Evolutionary conservation across 2,888 invertebrate genomes (phyloP).

Genomic region (Mylabris sibirica): DNA sequence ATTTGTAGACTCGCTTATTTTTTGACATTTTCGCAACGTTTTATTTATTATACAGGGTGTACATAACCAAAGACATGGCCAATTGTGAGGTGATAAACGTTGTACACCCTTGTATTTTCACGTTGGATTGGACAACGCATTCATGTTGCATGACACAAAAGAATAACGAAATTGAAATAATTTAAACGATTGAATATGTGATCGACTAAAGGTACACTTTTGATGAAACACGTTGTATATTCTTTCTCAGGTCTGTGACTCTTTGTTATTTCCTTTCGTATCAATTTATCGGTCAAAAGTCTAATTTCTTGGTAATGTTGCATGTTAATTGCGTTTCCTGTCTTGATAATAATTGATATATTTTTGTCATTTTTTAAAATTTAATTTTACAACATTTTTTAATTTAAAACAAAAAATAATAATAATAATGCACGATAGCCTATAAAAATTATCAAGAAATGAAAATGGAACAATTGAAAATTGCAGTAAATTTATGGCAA

Average conservation of each 20-base stretch:
- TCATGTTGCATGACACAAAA: too few species aligned
- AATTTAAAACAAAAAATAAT: background rate
- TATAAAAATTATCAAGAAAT: slow-evolving; percentile 7
- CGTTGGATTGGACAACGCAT: too few species aligned
- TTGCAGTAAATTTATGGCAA: background rate
- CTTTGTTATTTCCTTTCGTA: background rate
- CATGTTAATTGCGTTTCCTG: slow-evolving; percentile 27
- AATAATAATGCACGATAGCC: background rate
- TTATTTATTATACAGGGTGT: too few species aligned
- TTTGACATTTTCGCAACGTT: too few species aligned
- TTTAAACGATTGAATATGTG: too few species aligned
- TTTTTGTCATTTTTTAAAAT: slow-evolving; percentile 8
- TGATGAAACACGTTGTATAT: background rate
- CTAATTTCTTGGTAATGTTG: slow-evolving; percentile 12
- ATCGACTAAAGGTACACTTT: too few species aligned
- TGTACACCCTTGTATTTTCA: too few species aligned
- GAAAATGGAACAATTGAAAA: slow-evolving; percentile 5
- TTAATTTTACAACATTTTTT: background rate
- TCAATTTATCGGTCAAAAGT: background rate
- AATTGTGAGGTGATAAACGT: too few species aligned
- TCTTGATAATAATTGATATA: slow-evolving; percentile 20
- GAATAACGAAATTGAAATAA: too few species aligned
- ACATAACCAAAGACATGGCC: too few species aligned
- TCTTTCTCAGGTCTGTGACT: background rate
- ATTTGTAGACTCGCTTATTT: too few species aligned